These are phyloP conservation scores for Stichopus chloronotus DNA, from an alignment of 35 echinoderm and acorn worm genomes.

Conservation along the genomic window DNA sequence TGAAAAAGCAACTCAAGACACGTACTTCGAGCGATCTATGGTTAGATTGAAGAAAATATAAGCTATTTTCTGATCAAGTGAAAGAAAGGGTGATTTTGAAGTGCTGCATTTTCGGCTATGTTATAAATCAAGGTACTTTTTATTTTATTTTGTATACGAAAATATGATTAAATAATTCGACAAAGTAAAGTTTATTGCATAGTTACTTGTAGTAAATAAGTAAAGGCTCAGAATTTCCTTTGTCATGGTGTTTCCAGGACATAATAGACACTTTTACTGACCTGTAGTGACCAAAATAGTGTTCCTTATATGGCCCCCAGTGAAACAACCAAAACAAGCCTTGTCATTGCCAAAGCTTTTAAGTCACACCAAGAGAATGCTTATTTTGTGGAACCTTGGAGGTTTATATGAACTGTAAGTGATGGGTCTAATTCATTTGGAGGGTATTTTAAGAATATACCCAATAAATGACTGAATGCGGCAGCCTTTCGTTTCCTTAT, in stretches of 20 bases:
- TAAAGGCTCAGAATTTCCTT: not conserved
- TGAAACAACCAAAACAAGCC: not conserved
- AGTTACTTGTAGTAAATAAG: not conserved
- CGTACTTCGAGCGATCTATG: not conserved
- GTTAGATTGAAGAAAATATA: not conserved
- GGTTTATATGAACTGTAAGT: not conserved
- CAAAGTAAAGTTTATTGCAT: not conserved
- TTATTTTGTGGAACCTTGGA: not conserved
- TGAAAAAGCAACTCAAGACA: not conserved
- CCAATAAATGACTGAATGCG: not conserved
- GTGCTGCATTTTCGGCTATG: not conserved
- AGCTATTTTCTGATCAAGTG: not conserved
- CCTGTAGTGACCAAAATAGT: not conserved
- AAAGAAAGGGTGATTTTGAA: not conserved
- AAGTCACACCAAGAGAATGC: not conserved
- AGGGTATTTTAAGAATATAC: conserved; percentile 1
- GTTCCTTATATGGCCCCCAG: not conserved
- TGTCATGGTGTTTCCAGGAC: not conserved
- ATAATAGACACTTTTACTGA: not conserved
- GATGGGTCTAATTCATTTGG: not conserved
- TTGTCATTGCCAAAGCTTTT: not conserved
- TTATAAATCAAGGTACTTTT: conserved; percentile 20
- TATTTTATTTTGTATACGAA: not conserved
- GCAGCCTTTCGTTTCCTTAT: no score
- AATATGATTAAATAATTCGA: not conserved